Evolutionary conservation across 2,113 vertebrate species (phyloP), one percentile per base, ranked within the genome.

Genomic region (Gobius niger): DNA sequence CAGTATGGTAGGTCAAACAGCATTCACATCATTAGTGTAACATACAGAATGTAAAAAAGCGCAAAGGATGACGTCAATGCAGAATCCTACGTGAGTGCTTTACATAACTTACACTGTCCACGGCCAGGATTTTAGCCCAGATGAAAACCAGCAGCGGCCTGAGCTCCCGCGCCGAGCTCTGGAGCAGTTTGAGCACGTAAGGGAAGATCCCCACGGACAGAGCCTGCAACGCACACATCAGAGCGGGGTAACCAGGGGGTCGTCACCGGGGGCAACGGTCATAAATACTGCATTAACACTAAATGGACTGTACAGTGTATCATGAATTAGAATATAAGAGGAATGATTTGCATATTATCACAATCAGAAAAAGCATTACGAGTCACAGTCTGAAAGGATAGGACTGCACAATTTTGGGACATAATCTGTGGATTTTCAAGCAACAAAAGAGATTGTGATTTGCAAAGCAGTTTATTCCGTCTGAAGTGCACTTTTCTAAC

Each of bases 111-210:
- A 99, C 98, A 13, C 97, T 98, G 93, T 99, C 98, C 78, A 99
- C 98, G 0, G 97, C 98, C 10, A 99, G 94, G 79, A 99, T 99
- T 89, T 99, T 99, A 79, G 98, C 98, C 98, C 98, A 99, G 91
- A 99, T 99, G 92, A 99, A 99, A 51, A 99, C 98, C 0, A 99
- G 94, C 42, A 98, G 95, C 0, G 98, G 98, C 10, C 97, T 91
- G 76, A 99, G 92, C 87, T 99, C 98, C 51, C 98, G 87, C 53
- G 98, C 98, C 1, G 98, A 99, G 77, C 97, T 99, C 83, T 99
- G 98, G 0, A 99, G 95, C 8, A 99, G 93, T 89, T 99, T 99
- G 80, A 99, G 86, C 41, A 99, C 98, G 0, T 99, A 99, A 0
- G 98, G 98, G 87, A 99, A 99, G 72, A 99, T 99, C 77, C 98